phyloP scores from a whole-genome alignment of 2,888 invertebrate species.

The Cordylochernes scorpioides region DNA sequence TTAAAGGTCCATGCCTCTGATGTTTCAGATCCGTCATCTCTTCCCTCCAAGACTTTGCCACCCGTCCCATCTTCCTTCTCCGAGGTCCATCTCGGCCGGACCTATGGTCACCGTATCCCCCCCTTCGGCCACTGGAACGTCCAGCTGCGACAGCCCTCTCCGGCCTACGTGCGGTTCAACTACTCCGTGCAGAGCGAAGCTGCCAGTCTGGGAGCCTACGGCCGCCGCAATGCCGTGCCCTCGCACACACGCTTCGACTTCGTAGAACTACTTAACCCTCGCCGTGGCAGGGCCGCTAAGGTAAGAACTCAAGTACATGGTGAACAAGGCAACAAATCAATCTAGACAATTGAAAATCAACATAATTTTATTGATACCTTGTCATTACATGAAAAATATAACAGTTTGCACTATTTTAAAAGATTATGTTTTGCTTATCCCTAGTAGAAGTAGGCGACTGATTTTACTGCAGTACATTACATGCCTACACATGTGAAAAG shows the following conservation, averaged over 20 bases:
- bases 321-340: too few relatives aligned
- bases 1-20: too few relatives aligned
- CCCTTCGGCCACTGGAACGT: slow-evolving; percentile 81
- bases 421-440: too few relatives aligned
- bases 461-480: too few relatives aligned
- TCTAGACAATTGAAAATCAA: neutral
- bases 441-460: too few relatives aligned
- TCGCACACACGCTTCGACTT: slow-evolving; percentile 20
- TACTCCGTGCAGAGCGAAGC: slow-evolving; percentile 45
- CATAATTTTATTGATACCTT: neutral
- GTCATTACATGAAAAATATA: neutral
- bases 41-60: slow-evolving; percentile 44
- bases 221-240: slow-evolving; percentile 18
- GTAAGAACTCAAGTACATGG: too few relatives aligned
- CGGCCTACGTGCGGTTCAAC: slow-evolving; percentile 30
- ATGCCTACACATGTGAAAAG: too few relatives aligned
- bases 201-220: slow-evolving; percentile 18
- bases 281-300: slow-evolving; percentile 8
- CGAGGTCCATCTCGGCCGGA: slow-evolving; percentile 34
- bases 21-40: slow-evolving; percentile 9
- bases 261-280: slow-evolving; percentile 16
- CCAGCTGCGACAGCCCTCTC: slow-evolving; percentile 46
- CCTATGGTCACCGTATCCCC: slow-evolving; percentile 52
- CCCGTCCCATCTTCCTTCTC: slow-evolving; percentile 37
- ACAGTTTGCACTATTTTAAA: too few relatives aligned